Evolutionary conservation across 2,888 invertebrate species (phyloP).

Genomic region (Habroteleia sp.): DNA sequence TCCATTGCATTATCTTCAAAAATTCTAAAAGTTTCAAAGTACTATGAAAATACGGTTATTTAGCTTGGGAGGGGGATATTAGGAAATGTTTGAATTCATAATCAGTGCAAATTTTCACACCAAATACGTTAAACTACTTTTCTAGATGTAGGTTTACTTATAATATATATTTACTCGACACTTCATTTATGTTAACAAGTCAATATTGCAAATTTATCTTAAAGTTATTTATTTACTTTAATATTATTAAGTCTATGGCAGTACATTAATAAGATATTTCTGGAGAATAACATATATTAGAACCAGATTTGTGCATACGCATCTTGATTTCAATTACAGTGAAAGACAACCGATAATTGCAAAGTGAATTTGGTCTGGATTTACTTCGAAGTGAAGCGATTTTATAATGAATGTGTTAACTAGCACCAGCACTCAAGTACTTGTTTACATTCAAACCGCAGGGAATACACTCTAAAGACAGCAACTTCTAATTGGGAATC

Average conservation of each 20-base stretch:
- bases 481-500: conserved; percentile 68
- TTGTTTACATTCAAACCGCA: conserved; percentile 67
- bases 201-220: no score
- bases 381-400: conserved; percentile 55
- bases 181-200: no score
- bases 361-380: conserved; percentile 44
- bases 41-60: no score
- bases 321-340: conserved; percentile 47
- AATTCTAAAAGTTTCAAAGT: no score
- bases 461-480: conserved; percentile 66
- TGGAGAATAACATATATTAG: conserved; percentile 14
- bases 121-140: no score
- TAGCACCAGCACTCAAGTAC: conserved; percentile 59
- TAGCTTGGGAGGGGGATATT: no score
- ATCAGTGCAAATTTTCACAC: no score
- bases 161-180: no score
- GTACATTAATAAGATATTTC: conserved; percentile 45
- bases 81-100: no score
- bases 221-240: no score
- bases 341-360: conserved; percentile 45
- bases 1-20: no score
- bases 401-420: conserved; percentile 70
- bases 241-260: conserved; percentile 14
- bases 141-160: no score
- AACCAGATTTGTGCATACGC: conserved; percentile 30